Evolutionary conservation across 1,140 invertebrate species (phyloP).

Genomic region (Heliconius eleuchia): DNA sequence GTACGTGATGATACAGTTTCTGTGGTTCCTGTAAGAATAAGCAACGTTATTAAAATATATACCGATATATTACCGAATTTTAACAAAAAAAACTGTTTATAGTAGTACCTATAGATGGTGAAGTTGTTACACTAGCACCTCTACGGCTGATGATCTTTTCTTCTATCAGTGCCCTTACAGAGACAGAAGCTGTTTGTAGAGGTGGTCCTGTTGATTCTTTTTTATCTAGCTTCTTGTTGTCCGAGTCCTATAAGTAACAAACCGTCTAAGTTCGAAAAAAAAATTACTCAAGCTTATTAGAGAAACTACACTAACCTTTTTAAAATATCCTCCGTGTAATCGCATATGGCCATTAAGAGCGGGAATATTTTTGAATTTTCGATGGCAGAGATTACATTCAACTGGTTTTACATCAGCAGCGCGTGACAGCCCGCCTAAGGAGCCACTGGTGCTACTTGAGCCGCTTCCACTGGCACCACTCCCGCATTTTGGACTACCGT

Average conservation of each 20-base stretch:
- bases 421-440: constrained; percentile 39
- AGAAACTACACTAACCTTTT: constrained; percentile 86
- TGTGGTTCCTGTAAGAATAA: constrained; percentile 60
- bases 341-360: constrained; percentile 98
- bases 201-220: constrained; percentile 90
- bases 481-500: constrained; percentile 61
- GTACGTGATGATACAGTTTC: constrained; percentile 70
- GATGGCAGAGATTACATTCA: constrained; percentile 96
- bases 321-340: constrained; percentile 97
- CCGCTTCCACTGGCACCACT: constrained; percentile 49
- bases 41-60: background rate
- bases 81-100: background rate
- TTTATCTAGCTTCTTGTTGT: constrained; percentile 92
- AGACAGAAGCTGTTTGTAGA: constrained; percentile 92
- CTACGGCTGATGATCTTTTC: constrained; percentile 95
- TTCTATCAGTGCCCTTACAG: constrained; percentile 93
- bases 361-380: constrained; percentile 97
- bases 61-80: background rate
- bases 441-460: constrained; percentile 34
- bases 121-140: constrained; percentile 63
- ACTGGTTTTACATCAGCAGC: constrained; percentile 87
- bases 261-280: constrained; percentile 14
- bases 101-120: constrained; percentile 54
- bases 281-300: background rate
- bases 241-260: constrained; percentile 85